These are phyloP conservation scores for Nylanderia fulva DNA, from an alignment of 1,140 invertebrate genomes.

Conservation along the genomic window DNA sequence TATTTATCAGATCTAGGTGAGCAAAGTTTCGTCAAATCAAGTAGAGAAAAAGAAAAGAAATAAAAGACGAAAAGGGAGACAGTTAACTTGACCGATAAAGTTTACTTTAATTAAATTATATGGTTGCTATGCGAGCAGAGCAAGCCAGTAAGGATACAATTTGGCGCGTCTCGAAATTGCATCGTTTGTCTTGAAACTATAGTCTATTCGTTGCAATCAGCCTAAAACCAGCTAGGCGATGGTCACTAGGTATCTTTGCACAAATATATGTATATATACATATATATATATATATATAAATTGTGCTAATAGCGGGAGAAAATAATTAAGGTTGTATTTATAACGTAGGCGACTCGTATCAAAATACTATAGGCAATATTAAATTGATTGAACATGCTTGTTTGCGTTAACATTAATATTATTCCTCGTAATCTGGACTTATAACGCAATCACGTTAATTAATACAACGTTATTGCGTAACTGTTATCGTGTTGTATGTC, in stretches of 20 bases:
- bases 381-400: constrained; percentile 5
- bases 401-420: constrained; percentile 13
- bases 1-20: background rate
- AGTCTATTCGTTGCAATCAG: background rate
- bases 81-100: background rate
- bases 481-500: background rate
- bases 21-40: constrained; percentile 20
- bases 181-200: constrained; percentile 14
- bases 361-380: background rate
- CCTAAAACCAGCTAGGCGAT: background rate
- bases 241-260: background rate
- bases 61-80: too few species aligned
- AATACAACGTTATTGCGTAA: background rate
- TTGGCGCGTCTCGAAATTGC: constrained; percentile 1
- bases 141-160: background rate
- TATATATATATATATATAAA: too few species aligned
- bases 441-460: constrained; percentile 36
- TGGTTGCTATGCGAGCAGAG: background rate
- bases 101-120: constrained; percentile 41
- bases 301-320: constrained; percentile 9
- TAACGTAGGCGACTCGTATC: background rate
- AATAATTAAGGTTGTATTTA: background rate
- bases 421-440: background rate
- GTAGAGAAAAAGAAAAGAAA: background rate
- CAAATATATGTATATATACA: too few species aligned